Evolutionary conservation across 2,888 invertebrate species (phyloP).

Genomic region (Boloria selene): DNA sequence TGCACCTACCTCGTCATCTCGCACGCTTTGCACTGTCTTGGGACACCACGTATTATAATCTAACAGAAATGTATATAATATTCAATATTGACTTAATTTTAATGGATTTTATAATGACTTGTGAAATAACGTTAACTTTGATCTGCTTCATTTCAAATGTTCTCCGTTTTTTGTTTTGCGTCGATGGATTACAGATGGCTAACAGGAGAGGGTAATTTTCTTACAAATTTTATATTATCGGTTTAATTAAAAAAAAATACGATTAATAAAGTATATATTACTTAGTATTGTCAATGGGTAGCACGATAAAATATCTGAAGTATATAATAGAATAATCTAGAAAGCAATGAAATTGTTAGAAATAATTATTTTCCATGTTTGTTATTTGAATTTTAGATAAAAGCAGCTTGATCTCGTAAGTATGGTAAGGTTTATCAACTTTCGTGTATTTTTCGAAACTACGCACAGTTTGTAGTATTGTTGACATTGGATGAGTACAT

Average conservation of each 20-base stretch:
- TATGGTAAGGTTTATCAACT: constrained; percentile 3
- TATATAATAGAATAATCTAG: neutral
- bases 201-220: constrained; percentile 66
- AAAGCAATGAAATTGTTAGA: neutral
- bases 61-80: no score
- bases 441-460: no score
- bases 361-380: neutral
- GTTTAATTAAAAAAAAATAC: no score
- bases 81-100: no score
- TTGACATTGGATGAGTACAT: no score
- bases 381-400: neutral
- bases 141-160: constrained; percentile 31
- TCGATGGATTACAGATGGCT: constrained; percentile 79
- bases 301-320: no score
- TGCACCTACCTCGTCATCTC: constrained; percentile 41
- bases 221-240: neutral
- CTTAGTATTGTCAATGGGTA: no score
- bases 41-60: constrained; percentile 8
- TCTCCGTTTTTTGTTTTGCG: constrained; percentile 66
- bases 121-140: neutral
- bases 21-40: constrained; percentile 39
- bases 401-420: constrained; percentile 16
- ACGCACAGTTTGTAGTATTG: no score
- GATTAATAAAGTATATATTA: no score
- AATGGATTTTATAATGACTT: no score